phyloP scores from a whole-genome alignment of 1,140 invertebrate species.

The Papilio machaon region DNA sequence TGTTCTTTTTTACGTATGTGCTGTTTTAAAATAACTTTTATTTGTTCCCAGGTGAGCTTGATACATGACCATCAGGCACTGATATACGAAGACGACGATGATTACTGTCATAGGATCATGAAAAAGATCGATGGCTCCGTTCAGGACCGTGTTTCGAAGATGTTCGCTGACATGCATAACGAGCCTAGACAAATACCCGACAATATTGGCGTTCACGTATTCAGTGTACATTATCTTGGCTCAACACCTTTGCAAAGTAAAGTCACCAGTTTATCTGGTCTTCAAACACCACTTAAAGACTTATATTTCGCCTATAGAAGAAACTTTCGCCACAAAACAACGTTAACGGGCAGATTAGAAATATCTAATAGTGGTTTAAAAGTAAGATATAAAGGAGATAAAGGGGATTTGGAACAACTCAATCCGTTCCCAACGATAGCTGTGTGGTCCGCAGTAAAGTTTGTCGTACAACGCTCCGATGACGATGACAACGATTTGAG shows the following conservation, averaged over 20 bases:
- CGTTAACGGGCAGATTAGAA: constrained; percentile 84
- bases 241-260: constrained; percentile 89
- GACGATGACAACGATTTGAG: constrained; percentile 74
- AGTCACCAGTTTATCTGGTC: constrained; percentile 90
- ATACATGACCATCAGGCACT: constrained; percentile 60
- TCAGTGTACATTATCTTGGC: constrained; percentile 91
- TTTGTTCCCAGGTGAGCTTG: constrained; percentile 62
- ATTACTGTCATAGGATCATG: constrained; percentile 70
- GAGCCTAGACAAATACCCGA: constrained; percentile 80
- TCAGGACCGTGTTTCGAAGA: constrained; percentile 91
- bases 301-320: constrained; percentile 88
- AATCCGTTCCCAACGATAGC: constrained; percentile 94
- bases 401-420: constrained; percentile 83
- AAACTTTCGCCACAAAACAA: constrained; percentile 75
- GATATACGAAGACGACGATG: constrained; percentile 72
- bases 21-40: constrained; percentile 31
- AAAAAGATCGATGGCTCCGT: constrained; percentile 86
- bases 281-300: constrained; percentile 90
- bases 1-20: no score
- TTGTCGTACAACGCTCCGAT: constrained; percentile 84
- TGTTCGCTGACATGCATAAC: constrained; percentile 91
- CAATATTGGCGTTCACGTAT: constrained; percentile 82
- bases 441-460: constrained; percentile 94
- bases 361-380: constrained; percentile 87
- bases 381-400: constrained; percentile 83